These are phyloP conservation scores for Sarcoramphus papa DNA, from an alignment of 2,797 vertebrate genomes.

Conservation along the genomic window DNA sequence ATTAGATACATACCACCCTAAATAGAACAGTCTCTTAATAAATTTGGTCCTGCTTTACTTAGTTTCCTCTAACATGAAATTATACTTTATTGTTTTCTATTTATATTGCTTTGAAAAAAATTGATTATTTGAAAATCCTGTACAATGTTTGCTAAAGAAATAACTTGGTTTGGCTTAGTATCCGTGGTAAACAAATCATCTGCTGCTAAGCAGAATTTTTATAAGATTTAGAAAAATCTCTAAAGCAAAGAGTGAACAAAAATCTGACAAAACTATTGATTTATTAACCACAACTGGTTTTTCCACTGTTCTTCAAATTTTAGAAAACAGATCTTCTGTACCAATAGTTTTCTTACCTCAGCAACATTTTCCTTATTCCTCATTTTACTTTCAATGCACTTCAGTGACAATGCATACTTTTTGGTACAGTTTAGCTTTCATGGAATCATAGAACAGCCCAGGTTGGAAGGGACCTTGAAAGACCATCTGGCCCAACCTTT, in stretches of 20 bases:
- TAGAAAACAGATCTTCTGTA: not conserved
- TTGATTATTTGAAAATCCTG: not conserved
- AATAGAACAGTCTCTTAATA: not conserved
- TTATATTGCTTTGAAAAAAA: not conserved
- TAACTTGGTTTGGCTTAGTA: not conserved
- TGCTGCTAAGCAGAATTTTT: not conserved
- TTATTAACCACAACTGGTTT: not conserved
- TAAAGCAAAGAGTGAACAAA: not conserved
- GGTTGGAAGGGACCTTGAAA: not conserved
- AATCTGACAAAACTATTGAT: not conserved
- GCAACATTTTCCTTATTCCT: not conserved
- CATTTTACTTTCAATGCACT: not conserved
- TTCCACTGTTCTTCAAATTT: not conserved
- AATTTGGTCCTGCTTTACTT: not conserved
- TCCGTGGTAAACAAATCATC: not conserved
- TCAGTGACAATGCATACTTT: not conserved
- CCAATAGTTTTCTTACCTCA: not conserved
- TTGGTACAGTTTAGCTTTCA: not conserved
- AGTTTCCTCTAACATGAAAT: not conserved
- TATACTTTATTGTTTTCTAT: not conserved
- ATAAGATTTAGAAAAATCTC: not conserved
- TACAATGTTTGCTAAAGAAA: not conserved
- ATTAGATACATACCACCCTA: not conserved
- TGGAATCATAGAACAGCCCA: not conserved
- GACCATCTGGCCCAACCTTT: not conserved